phyloP scores from a whole-genome alignment of 1,140 invertebrate genomes.

The Drosophila repletoides region DNA sequence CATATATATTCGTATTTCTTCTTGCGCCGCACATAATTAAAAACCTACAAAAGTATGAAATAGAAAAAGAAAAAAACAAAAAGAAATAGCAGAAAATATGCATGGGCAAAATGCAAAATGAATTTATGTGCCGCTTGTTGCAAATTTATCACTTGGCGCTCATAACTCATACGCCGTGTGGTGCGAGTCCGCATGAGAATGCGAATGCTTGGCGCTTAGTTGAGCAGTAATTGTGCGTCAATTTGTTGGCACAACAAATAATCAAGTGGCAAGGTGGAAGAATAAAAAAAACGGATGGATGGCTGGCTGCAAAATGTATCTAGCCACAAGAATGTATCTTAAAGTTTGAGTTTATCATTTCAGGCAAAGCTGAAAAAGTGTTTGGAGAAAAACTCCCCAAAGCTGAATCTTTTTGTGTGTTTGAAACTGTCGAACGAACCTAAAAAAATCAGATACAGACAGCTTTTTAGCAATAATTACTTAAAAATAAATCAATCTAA shows the following conservation, averaged over 20 bases:
- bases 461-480: no score
- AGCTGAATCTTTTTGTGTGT: background rate
- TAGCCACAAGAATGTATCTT: no score
- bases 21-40: conserved; percentile 5
- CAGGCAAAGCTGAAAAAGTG: no score
- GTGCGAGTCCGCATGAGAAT: background rate
- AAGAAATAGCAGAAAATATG: conserved; percentile 15
- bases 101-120: conserved; percentile 22
- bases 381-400: no score
- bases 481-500: no score
- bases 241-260: conserved; percentile 53
- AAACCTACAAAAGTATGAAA: background rate
- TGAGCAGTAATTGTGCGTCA: conserved; percentile 71
- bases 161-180: conserved; percentile 73
- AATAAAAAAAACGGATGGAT: conserved; percentile 26
- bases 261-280: background rate
- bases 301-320: conserved; percentile 1
- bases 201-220: conserved; percentile 61
- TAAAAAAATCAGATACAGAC: no score
- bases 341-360: no score
- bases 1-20: no score
- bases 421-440: no score
- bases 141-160: conserved; percentile 56
- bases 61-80: background rate
- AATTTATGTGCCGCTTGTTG: conserved; percentile 59